phyloP scores from a whole-genome alignment of 2,888 invertebrate genomes.

The Molanna angustata region DNA sequence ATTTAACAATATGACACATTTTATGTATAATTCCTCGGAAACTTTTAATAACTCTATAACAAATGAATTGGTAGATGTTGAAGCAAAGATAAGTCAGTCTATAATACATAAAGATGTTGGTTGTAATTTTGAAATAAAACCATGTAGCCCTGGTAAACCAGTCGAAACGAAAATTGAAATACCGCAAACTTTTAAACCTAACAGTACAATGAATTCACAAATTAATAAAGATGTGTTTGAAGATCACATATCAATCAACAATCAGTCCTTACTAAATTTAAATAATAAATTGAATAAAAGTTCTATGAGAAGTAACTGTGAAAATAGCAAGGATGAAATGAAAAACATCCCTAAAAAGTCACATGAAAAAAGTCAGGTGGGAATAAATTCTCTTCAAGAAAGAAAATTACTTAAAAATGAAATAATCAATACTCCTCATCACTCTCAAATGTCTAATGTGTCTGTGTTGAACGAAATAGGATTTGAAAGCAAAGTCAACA shows the following conservation, averaged over 20 bases:
- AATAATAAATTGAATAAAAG: too few species aligned
- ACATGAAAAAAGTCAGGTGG: background rate
- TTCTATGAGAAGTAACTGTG: background rate
- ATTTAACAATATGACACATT: too few species aligned
- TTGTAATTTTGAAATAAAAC: slow-evolving; percentile 55
- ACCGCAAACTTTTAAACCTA: slow-evolving; percentile 5
- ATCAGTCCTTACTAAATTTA: too few species aligned
- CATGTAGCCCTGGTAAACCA: slow-evolving; percentile 53
- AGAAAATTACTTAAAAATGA: too few species aligned
- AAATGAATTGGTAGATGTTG: slow-evolving; percentile 42
- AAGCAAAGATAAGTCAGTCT: slow-evolving; percentile 55
- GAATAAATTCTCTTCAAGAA: too few species aligned
- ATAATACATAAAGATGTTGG: slow-evolving; percentile 56
- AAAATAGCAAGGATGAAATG: background rate
- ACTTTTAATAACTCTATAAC: too few species aligned
- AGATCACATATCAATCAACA: too few species aligned
- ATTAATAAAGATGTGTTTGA: too few species aligned
- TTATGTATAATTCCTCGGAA: too few species aligned
- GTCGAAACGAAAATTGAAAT: slow-evolving; percentile 36
- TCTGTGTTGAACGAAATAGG: background rate
- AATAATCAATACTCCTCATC: too few species aligned
- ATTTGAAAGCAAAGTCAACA: background rate
- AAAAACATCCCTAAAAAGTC: background rate
- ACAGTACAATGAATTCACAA: background rate
- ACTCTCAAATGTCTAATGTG: background rate